These are phyloP conservation scores for Synanthedon andrenaeformis DNA, from an alignment of 2,888 invertebrate species.

Conservation along the genomic window DNA sequence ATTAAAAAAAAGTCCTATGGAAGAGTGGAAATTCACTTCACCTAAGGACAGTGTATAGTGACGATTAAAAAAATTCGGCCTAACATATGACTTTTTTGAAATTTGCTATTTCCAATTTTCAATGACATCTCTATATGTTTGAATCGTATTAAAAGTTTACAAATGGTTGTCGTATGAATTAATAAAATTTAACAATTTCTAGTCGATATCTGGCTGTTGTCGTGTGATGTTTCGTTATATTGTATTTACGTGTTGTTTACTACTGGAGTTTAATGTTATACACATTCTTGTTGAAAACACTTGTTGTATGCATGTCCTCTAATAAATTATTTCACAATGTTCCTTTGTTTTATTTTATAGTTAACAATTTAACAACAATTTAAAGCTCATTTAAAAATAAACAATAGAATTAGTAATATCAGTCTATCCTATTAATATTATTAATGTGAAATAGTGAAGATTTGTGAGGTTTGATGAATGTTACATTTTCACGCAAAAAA, in stretches of 20 bases:
- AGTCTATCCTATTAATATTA: too few relatives aligned
- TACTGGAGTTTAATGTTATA: conserved; percentile 49
- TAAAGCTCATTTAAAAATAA: not conserved
- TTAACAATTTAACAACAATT: not conserved
- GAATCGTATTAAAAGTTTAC: conserved; percentile 3
- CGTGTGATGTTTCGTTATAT: conserved; percentile 38
- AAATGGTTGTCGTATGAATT: conserved; percentile 14
- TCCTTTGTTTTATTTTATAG: conserved; percentile 5
- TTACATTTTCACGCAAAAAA: too few relatives aligned
- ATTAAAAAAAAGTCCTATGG: too few relatives aligned
- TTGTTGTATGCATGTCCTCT: conserved; percentile 57
- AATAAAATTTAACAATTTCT: conserved; percentile 18
- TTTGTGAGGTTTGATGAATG: too few relatives aligned
- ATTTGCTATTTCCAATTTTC: not conserved
- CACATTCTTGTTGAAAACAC: conserved; percentile 49
- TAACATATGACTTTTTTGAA: not conserved
- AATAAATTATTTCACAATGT: conserved; percentile 48
- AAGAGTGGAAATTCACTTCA: too few relatives aligned
- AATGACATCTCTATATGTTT: not conserved
- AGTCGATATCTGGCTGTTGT: conserved; percentile 49
- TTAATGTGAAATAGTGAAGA: too few relatives aligned
- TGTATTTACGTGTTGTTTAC: conserved; percentile 39
- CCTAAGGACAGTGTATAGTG: too few relatives aligned
- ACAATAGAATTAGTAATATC: too few relatives aligned
- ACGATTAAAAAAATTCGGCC: not conserved